Percentiles rank a stretch among this genome's conserved stretches.
phyloP scores from a whole-genome alignment of 2,113 vertebrate genomes.

The Stegostoma tigrinum region DNA sequence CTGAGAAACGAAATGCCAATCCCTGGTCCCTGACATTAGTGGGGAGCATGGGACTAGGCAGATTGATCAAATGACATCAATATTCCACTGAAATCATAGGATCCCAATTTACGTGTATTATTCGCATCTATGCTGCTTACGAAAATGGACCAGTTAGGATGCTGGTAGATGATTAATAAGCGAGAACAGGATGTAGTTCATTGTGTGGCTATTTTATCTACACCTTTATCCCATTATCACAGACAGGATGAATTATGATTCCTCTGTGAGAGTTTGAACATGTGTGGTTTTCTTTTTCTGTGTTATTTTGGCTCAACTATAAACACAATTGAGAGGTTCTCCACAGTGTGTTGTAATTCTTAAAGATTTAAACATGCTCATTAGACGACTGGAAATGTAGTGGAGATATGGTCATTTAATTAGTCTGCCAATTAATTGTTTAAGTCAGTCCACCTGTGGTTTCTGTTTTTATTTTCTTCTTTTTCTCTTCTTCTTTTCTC shows the following conservation, averaged over 20 bases:
- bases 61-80: neutral
- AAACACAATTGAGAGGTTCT: neutral
- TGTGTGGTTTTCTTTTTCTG: neutral
- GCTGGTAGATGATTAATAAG: neutral
- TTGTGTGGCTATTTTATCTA: neutral
- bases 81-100: neutral
- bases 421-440: neutral
- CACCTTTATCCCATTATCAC: neutral
- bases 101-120: neutral
- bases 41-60: neutral
- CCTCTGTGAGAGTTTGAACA: neutral
- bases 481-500: too few species aligned
- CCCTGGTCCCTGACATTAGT: too few species aligned
- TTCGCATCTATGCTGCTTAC: neutral
- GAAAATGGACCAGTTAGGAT: neutral
- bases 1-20: too few species aligned
- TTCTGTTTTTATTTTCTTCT: neutral
- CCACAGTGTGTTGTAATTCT: neutral
- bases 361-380: slow-evolving; percentile 3
- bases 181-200: neutral
- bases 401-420: neutral
- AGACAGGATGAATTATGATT: neutral
- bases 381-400: neutral
- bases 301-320: neutral
- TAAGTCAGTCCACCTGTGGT: neutral